Evolutionary conservation across 2,797 vertebrate genomes (phyloP).

Genomic region (Mycteria americana): DNA sequence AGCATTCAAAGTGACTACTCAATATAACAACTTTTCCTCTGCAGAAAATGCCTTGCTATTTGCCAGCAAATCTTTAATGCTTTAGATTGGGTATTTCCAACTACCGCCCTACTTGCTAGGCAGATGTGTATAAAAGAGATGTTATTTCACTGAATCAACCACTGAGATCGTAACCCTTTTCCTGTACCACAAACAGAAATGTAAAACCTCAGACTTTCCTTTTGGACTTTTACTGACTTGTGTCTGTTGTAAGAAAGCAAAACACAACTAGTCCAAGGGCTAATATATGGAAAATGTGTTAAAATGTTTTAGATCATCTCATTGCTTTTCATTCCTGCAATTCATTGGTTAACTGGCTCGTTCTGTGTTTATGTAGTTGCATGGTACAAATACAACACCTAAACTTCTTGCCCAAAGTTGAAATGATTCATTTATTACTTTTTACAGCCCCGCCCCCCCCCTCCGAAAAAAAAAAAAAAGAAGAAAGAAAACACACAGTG

Average conservation of each 20-base stretch:
- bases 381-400: slow-evolving; percentile 75
- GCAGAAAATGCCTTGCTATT: slow-evolving; percentile 68
- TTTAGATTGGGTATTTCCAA: slow-evolving; percentile 76
- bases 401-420: slow-evolving; percentile 55
- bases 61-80: slow-evolving; percentile 77
- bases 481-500: slow-evolving; percentile 64
- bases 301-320: slow-evolving; percentile 27
- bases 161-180: slow-evolving; percentile 80
- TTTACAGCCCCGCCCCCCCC: background rate
- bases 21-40: slow-evolving; percentile 61
- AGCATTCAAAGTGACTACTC: slow-evolving; percentile 56
- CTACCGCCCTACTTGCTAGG: slow-evolving; percentile 74
- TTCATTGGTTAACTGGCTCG: slow-evolving; percentile 58
- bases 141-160: slow-evolving; percentile 78
- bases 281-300: slow-evolving; percentile 65
- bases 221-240: slow-evolving; percentile 57
- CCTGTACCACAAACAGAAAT: slow-evolving; percentile 79
- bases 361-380: slow-evolving; percentile 73
- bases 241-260: slow-evolving; percentile 54
- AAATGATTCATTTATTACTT: slow-evolving; percentile 77
- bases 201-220: slow-evolving; percentile 76
- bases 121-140: slow-evolving; percentile 79
- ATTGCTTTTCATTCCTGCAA: slow-evolving; percentile 2
- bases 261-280: slow-evolving; percentile 13
- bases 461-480: background rate